Percentiles rank a stretch among this genome's conserved stretches.
These are phyloP conservation scores for Tiaroga cobitis DNA, from an alignment of 2,797 vertebrate genomes.

Conservation along the genomic window DNA sequence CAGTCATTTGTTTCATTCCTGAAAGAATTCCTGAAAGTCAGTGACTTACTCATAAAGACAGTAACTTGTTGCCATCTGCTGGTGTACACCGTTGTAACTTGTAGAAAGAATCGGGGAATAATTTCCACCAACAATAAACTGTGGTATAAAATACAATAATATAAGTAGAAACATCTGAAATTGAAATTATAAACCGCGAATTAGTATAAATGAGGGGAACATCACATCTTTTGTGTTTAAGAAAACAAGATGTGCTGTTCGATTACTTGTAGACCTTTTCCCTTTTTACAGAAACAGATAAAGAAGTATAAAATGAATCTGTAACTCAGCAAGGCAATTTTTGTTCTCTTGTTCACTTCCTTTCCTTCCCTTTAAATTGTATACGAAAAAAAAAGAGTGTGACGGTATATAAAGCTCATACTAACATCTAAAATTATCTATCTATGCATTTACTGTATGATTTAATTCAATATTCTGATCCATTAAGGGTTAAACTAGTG, in stretches of 20 bases:
- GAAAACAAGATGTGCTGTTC: no score
- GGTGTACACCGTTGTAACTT: no score
- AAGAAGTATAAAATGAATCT: constrained; percentile 1
- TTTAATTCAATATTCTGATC: not conserved
- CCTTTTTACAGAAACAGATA: not conserved
- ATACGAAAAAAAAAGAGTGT: not conserved
- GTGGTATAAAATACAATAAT: not conserved
- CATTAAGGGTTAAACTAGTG: not conserved
- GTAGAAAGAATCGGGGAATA: not conserved
- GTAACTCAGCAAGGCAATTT: not conserved
- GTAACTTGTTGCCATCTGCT: not conserved
- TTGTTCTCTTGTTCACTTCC: constrained; percentile 8
- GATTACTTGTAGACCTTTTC: not conserved
- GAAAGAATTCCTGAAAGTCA: not conserved
- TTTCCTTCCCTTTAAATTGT: not conserved
- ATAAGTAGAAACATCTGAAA: not conserved
- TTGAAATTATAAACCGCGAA: no score
- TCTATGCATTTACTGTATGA: not conserved
- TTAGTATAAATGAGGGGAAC: no score
- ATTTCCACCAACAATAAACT: not conserved
- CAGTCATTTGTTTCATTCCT: not conserved
- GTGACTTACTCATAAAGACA: not conserved
- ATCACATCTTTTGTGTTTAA: no score
- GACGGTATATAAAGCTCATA: not conserved
- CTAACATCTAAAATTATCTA: not conserved